Percentiles rank a stretch among this genome's conserved stretches.
Evolutionary conservation across 2,113 vertebrate genomes (phyloP).

Genomic region (Paramisgurnus dabryanus): DNA sequence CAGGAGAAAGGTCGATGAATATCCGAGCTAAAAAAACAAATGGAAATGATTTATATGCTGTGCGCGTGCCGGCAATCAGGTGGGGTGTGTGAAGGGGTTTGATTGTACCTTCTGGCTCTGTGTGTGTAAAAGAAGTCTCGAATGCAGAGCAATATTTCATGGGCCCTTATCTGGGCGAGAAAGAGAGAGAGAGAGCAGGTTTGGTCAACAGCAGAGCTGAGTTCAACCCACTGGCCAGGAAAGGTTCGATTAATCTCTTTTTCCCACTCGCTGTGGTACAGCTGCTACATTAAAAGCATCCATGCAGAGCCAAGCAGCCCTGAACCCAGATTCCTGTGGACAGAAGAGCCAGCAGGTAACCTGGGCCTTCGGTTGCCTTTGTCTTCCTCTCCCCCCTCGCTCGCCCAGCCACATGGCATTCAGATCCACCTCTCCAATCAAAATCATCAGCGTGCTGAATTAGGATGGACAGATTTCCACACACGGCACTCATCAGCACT

Average conservation of each 20-base stretch:
- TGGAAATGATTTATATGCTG: background rate
- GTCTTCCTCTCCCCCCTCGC: background rate
- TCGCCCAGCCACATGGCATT: constrained; percentile 47
- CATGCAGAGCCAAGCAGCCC: constrained; percentile 61
- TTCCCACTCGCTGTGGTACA: constrained; percentile 62
- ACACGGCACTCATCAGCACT: constrained; percentile 47
- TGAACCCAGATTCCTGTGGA: constrained; percentile 15
- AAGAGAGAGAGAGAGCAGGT: constrained; percentile 55
- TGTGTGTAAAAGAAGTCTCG: constrained; percentile 10
- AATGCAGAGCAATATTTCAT: constrained; percentile 59
- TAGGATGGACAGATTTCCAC: constrained; percentile 53
- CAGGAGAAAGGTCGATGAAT: background rate
- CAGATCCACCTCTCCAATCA: constrained; percentile 58
- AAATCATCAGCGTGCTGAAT: constrained; percentile 54
- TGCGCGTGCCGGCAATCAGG: background rate
- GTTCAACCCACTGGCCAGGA: constrained; percentile 64
- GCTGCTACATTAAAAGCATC: constrained; percentile 63
- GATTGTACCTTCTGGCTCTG: constrained; percentile 8
- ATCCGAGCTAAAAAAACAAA: background rate
- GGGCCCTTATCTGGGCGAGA: constrained; percentile 63
- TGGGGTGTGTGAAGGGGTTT: constrained; percentile 2
- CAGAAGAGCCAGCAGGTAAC: constrained; percentile 35
- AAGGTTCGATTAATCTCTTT: constrained; percentile 69
- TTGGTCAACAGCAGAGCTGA: constrained; percentile 52
- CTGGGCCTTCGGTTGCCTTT: constrained; percentile 10